Evolutionary conservation across 2,797 vertebrate species (phyloP), one percentile per base, ranked within the genome.

Genomic region (Alosa sapidissima): DNA sequence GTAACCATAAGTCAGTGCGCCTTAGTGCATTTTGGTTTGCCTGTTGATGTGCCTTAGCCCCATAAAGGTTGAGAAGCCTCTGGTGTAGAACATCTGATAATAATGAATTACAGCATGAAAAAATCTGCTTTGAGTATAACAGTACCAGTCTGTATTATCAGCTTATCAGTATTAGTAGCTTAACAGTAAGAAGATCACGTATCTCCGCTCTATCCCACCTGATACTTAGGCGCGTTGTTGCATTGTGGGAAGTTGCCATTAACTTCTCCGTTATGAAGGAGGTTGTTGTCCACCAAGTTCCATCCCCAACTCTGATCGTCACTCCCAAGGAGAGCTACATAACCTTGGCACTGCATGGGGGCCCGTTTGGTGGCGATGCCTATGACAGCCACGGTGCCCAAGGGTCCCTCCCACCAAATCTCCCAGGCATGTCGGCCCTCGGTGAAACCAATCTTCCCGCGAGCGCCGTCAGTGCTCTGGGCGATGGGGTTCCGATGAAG

Each of bases 261-360:
- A 90, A 99, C 98, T 91, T 99, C 98, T n/a, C 98, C 98, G 0
- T 99, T 99, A 89, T 99, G 98, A 72, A 99, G 96, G 84, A 99
- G 94, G 90, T 99, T 99, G 95, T 99, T 99, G 95, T 99, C 98
- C 84, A 99, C 98, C 89, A 99, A 95, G 94, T 99, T 99, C 98
- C 98, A 99, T 89, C 98, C 98, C 98, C 98, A 99, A 92, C 98
- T 99, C 94, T 99, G 98, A 94, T 99, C 98, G 0, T 99, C 98
- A 0, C 98, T 99, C 75, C 98, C 98, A 90, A 99, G 93, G 86
- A 99, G 94, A 2, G 98, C 98, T 91, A 99, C 98, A 2, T 99
- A 99, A n/a, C 98, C 98, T 90, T 99, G 98, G 91, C 98, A 99
- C 93, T 99, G 98, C 97, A 99, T 97, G 84, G 97, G 93, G 0